These are phyloP conservation scores for Ispidina lecontei DNA, from an alignment of 2,797 vertebrate species.

Conservation along the genomic window DNA sequence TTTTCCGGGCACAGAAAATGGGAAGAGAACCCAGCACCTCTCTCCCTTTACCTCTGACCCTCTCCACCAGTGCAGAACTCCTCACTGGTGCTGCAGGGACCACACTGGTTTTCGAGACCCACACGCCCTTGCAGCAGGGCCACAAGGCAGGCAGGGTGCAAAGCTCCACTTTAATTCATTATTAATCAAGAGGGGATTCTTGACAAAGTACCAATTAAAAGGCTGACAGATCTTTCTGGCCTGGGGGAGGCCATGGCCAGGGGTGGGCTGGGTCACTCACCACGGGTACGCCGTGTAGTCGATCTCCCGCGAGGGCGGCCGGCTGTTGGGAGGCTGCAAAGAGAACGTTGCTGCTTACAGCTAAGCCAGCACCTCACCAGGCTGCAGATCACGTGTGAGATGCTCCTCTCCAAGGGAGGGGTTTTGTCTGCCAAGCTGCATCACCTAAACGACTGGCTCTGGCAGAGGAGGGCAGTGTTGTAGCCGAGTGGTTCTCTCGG, in stretches of 20 bases:
- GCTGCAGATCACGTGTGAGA: rapidly evolving
- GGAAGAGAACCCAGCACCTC: not conserved
- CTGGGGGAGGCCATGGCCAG: not conserved
- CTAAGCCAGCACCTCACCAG: not conserved
- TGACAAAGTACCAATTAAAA: rapidly evolving
- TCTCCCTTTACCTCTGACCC: not conserved
- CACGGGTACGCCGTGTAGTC: constrained; percentile 93
- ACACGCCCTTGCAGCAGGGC: rapidly evolving
- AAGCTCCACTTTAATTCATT: rapidly evolving
- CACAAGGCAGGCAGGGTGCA: rapidly evolving
- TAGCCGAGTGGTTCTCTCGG: not conserved
- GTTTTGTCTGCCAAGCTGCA: not conserved
- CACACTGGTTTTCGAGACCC: not conserved
- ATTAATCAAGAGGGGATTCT: rapidly evolving
- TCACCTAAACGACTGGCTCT: not conserved
- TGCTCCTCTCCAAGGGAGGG: not conserved
- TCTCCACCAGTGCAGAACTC: not conserved
- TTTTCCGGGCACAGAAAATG: not conserved
- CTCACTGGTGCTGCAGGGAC: not conserved
- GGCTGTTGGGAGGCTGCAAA: constrained; percentile 83
- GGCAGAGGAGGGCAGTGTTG: not conserved
- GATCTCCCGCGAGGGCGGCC: constrained; percentile 87
- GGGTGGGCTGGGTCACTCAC: constrained; percentile 72
- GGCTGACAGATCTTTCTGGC: rapidly evolving
- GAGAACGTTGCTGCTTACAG: not conserved